Evolutionary conservation across 1,140 invertebrate species (phyloP), one percentile per base, ranked within the genome.

Genomic region (Lordiphosa stackelbergi): DNA sequence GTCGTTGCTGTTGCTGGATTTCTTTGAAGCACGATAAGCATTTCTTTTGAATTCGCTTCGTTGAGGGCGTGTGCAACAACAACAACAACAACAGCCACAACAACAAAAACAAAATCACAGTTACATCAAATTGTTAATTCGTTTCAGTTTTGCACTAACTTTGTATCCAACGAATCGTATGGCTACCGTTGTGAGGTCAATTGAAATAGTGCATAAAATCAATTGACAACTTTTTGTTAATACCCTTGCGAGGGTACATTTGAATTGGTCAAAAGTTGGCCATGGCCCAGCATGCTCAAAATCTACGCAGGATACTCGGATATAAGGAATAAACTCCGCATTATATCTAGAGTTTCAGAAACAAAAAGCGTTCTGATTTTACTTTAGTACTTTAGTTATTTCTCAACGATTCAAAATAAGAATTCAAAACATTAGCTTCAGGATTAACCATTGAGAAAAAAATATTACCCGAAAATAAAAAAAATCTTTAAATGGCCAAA

Each of bases 71-170:
- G 75, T 79, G 75, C 71, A 31, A 35, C 34, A 43, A 34, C 53
- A 34, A 38, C 12, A 40, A 12, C 24, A 42, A 36, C 34, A 47
- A 36, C 34, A 46, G 47, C 45, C 31, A 7, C 40, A 42, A 59
- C 31, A 24, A 53, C 12, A 28, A 57, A 40, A 57, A 42, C 60
- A 78, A 79, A 81, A 83, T 81, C 77, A 81, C 75, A 81, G 75
- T 81, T 81, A 81, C 75, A 81, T 81, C 75, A 81, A 81, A 83
- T 77, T 72, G 75, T 81, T 81, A 81, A 81, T 81, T 81, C 75
- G 77, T 81, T 81, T 83, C 77, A 83, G 72, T 83, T 46, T 83
- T 83, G 77, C 77, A 83, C 77, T 75, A 68, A 47, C 75, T 81
- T 41, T 56, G 46, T 51, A 40, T 48, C 65, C 10, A 40, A 53